These are phyloP conservation scores for Pygoscelis adeliae DNA, from an alignment of 2,113 vertebrate genomes.

Conservation along the genomic window DNA sequence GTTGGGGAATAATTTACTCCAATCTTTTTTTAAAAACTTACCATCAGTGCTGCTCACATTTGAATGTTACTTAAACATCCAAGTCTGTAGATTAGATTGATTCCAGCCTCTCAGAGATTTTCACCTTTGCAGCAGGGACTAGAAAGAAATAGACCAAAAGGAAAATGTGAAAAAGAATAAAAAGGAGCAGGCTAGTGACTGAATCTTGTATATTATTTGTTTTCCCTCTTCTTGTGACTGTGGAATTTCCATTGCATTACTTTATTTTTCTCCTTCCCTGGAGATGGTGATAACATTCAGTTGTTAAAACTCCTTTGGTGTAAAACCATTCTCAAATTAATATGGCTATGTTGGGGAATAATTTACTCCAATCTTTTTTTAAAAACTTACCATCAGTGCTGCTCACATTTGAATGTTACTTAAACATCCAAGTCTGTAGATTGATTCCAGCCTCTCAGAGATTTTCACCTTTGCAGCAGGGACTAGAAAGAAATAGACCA, in stretches of 20 bases:
- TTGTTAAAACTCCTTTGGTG: conserved; percentile 26
- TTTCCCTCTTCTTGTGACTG: not conserved
- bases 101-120: not conserved
- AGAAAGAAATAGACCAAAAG: not conserved
- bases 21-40: not conserved
- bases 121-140: not conserved
- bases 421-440: not conserved
- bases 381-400: not conserved
- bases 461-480: not conserved
- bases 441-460: not conserved
- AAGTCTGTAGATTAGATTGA: not conserved
- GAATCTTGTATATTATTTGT: not conserved
- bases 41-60: not conserved
- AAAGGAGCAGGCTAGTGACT: not conserved
- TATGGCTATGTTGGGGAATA: too few species aligned
- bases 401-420: not conserved
- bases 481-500: not conserved
- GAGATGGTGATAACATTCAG: not conserved
- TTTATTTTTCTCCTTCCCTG: not conserved
- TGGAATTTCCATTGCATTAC: not conserved
- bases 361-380: too few species aligned
- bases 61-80: not conserved
- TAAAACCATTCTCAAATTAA: too few species aligned
- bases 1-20: not conserved
- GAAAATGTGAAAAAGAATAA: not conserved